Percentiles rank a stretch among this genome's conserved stretches.
Evolutionary conservation across 2,113 vertebrate species (phyloP).

Genomic region (Eudyptes chrysolophus): DNA sequence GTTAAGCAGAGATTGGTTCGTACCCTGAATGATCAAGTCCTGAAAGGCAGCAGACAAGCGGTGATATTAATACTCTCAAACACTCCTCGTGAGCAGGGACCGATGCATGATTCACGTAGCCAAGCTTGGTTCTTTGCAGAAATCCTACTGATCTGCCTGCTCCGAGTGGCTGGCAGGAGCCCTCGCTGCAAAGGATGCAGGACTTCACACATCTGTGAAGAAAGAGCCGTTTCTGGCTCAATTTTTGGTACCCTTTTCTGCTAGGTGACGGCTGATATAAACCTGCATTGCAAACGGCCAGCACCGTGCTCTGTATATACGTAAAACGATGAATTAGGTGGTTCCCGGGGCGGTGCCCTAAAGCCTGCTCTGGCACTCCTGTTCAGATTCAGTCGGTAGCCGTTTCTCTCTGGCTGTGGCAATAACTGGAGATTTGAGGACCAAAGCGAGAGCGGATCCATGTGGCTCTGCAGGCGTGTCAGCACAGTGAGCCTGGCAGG

Average conservation of each 20-base stretch:
- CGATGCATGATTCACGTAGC: not conserved
- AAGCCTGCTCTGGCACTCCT: not conserved
- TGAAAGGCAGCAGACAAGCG: not conserved
- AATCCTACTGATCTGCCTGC: not conserved
- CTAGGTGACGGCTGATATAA: not conserved
- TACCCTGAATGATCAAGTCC: not conserved
- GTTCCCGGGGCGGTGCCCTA: not conserved
- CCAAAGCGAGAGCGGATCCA: constrained; percentile 12
- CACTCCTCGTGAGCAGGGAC: constrained; percentile 32
- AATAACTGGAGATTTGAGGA: constrained; percentile 28
- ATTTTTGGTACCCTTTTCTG: not conserved
- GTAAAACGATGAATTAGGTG: not conserved
- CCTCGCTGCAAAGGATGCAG: not conserved
- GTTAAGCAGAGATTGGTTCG: not conserved
- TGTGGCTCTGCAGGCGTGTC: not conserved
- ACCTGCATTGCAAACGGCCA: not conserved
- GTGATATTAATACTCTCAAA: constrained; percentile 53
- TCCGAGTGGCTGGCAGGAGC: not conserved
- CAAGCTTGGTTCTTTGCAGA: not conserved
- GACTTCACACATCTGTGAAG: not conserved
- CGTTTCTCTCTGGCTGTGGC: not conserved
- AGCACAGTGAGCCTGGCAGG: not conserved
- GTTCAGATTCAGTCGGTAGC: not conserved
- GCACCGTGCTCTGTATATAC: not conserved
- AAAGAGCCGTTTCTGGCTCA: not conserved